phyloP scores from a whole-genome alignment of 2,888 invertebrate species.

The Cephus runcator region DNA sequence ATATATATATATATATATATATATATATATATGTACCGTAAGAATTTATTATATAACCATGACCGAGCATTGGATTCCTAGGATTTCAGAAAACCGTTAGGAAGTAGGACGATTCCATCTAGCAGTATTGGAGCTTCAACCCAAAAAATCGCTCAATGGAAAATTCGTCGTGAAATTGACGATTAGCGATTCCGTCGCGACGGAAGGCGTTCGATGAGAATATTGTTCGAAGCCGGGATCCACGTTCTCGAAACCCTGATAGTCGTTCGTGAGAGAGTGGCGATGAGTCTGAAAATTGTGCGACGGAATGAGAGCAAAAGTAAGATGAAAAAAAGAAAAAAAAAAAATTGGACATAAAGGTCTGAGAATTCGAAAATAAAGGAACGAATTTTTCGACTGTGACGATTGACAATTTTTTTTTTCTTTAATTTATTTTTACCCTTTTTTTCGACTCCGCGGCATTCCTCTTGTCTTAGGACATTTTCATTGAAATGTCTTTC shows the following conservation, averaged over 20 bases:
- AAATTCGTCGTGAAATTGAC: conserved; percentile 46
- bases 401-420: conserved; percentile 11
- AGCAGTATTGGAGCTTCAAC: neutral
- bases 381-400: neutral
- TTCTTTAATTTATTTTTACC: neutral
- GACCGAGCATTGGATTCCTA: neutral
- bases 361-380: neutral
- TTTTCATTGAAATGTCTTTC: neutral
- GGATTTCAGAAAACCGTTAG: neutral
- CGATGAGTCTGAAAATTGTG: neutral
- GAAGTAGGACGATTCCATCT: neutral
- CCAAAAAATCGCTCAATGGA: conserved; percentile 24
- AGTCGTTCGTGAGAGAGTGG: neutral
- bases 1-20: neutral
- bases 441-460: neutral
- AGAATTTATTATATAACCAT: neutral
- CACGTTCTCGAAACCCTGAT: conserved; percentile 33
- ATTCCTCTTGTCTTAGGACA: neutral
- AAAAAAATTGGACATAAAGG: neutral
- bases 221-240: conserved; percentile 19
- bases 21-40: neutral
- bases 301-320: neutral
- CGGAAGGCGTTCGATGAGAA: conserved; percentile 18
- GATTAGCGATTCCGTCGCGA: conserved; percentile 31
- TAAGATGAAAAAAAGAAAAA: neutral